phyloP scores from a whole-genome alignment of 2,113 vertebrate genomes.

The Ifrita kowaldi region DNA sequence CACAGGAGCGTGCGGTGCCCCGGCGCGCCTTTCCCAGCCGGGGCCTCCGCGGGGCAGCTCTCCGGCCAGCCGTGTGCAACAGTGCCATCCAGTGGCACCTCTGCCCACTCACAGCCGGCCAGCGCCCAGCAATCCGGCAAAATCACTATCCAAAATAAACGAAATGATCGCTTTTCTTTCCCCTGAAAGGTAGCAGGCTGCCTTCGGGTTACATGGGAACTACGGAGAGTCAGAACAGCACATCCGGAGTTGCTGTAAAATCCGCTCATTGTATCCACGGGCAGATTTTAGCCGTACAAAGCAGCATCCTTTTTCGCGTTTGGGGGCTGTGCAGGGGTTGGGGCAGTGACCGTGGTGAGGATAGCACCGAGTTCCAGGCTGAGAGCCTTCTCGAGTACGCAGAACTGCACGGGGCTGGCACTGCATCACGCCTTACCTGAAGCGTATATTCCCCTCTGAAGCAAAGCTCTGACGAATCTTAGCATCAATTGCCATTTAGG shows the following conservation, averaged over 20 bases:
- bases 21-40: background rate
- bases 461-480: background rate
- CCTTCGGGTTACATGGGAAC: background rate
- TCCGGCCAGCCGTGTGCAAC: slow-evolving; percentile 57
- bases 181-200: background rate
- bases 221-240: background rate
- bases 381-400: rapidly evolving
- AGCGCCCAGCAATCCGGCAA: background rate
- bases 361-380: background rate
- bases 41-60: background rate
- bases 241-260: background rate
- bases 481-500: background rate
- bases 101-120: background rate
- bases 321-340: background rate
- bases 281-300: background rate
- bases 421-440: background rate
- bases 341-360: rapidly evolving
- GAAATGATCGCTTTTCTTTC: background rate
- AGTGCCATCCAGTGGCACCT: slow-evolving; percentile 72
- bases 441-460: background rate
- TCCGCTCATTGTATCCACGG: rapidly evolving
- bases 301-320: rapidly evolving
- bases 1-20: background rate
- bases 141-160: background rate
- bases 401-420: background rate